Conservation (phyloP, 1,140 invertebrate species). For the Periplaneta americana region DNA sequence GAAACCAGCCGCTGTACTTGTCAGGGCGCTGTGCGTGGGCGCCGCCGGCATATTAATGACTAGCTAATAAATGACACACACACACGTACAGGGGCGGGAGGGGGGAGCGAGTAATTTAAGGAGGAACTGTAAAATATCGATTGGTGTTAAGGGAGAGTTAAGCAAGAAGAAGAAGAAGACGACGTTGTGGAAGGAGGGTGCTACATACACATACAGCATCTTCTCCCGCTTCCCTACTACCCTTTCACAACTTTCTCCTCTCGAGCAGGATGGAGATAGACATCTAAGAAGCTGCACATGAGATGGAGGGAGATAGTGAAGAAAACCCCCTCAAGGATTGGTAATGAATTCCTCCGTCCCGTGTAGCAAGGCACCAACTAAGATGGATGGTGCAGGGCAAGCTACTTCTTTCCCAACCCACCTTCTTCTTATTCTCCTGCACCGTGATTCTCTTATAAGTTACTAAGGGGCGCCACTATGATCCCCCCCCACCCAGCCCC, state of each 20-base stretch:
- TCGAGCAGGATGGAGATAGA: not conserved
- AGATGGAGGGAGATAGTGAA: not conserved
- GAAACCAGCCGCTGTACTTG: not conserved
- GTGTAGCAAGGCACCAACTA: not conserved
- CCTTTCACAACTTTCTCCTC: not conserved
- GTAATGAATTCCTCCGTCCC: not conserved
- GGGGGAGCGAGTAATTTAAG: conserved; percentile 1
- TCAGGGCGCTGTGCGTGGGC: not conserved
- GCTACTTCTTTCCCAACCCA: not conserved
- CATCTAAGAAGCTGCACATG: not conserved
- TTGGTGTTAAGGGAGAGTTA: conserved; percentile 1
- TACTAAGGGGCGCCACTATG: not conserved
- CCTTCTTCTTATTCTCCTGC: not conserved
- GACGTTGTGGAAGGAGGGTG: too few species aligned
- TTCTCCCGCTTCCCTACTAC: not conserved
- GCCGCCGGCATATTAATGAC: conserved; percentile 3
- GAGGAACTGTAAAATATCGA: conserved; percentile 3
- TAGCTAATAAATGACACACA: conserved; percentile 7
- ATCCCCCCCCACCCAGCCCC: not conserved
- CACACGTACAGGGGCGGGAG: not conserved
- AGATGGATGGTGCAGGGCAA: not conserved
- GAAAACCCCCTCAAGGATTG: not conserved
- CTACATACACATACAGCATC: not conserved
- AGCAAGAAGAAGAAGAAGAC: not conserved
- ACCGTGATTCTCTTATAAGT: not conserved